These are phyloP conservation scores for Bathynomus jamesi DNA, from an alignment of 1,140 invertebrate genomes.

Conservation along the genomic window DNA sequence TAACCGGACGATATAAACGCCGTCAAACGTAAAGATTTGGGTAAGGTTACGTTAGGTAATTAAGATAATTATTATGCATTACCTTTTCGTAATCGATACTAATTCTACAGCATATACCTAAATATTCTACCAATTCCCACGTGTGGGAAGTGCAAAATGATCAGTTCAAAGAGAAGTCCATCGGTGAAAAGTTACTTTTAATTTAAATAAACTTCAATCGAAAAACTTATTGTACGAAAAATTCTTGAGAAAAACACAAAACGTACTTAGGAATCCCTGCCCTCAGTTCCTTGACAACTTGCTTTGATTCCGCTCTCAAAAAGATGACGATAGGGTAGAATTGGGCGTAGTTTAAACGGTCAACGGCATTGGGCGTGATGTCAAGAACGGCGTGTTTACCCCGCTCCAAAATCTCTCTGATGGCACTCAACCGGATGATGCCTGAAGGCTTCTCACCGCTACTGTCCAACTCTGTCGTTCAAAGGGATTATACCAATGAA, in stretches of 20 bases:
- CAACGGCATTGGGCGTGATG: constrained; percentile 93
- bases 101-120: no score
- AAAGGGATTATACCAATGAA: background rate
- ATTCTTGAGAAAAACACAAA: no score
- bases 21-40: background rate
- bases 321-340: constrained; percentile 98
- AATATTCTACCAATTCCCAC: no score
- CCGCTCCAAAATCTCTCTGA: constrained; percentile 83
- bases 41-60: no score
- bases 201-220: no score
- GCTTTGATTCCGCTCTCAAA: constrained; percentile 88
- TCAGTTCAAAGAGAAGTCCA: no score
- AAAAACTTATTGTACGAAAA: no score
- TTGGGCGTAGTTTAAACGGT: constrained; percentile 93
- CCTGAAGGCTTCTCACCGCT: constrained; percentile 61
- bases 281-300: constrained; percentile 86
- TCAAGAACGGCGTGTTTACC: constrained; percentile 92
- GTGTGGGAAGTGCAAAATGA: no score
- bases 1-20: constrained; percentile 44
- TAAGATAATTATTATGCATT: no score
- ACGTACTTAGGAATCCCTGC: constrained; percentile 47
- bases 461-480: constrained; percentile 44
- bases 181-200: no score
- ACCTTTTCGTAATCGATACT: no score
- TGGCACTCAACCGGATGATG: constrained; percentile 88